These are phyloP conservation scores for Ceyx margarethae DNA, from an alignment of 2,113 vertebrate species.

Conservation along the genomic window DNA sequence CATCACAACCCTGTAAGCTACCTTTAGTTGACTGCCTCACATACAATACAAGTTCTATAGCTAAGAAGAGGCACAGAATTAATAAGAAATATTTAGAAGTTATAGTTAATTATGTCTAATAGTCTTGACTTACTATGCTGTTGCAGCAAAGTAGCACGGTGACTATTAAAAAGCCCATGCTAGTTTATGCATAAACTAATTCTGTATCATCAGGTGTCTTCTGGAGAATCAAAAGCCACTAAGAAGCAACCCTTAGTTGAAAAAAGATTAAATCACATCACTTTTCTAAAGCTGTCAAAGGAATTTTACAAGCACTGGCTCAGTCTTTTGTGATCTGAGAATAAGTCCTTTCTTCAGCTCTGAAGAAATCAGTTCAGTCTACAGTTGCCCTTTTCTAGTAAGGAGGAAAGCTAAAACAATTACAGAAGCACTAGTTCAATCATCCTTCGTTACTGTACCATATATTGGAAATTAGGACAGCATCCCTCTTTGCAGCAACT, in stretches of 20 bases:
- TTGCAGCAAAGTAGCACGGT: background rate
- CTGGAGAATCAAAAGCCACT: background rate
- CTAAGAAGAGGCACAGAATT: background rate
- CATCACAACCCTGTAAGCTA: background rate
- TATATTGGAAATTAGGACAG: background rate
- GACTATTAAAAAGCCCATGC: background rate
- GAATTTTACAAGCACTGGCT: background rate
- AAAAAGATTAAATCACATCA: background rate
- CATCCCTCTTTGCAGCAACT: background rate
- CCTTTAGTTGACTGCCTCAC: background rate
- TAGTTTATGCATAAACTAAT: background rate
- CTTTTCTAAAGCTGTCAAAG: background rate
- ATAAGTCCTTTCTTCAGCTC: background rate
- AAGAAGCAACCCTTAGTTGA: background rate
- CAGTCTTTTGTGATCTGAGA: background rate
- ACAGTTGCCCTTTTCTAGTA: background rate
- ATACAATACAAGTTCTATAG: background rate
- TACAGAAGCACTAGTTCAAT: background rate
- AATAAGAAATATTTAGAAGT: background rate
- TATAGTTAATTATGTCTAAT: background rate
- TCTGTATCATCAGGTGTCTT: background rate
- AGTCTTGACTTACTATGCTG: background rate
- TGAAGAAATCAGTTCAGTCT: background rate
- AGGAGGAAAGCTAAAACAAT: background rate
- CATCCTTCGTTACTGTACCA: background rate